Evolutionary conservation across 2,113 vertebrate genomes (phyloP).

Genomic region (Isichthys henryi): DNA sequence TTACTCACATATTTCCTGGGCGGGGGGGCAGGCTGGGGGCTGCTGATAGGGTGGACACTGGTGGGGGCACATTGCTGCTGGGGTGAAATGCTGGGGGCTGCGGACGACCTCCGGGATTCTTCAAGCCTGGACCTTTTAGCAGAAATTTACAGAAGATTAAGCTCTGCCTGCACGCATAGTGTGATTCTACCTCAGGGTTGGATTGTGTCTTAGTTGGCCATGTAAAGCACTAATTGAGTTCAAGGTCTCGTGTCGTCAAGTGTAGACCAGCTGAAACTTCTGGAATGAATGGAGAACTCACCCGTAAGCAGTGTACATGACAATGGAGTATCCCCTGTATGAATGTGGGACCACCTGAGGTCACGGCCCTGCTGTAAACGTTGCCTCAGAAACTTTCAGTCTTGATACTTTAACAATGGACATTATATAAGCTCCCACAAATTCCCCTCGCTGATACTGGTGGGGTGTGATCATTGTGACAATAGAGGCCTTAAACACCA

Average conservation of each 20-base stretch:
- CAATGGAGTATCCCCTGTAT: not conserved
- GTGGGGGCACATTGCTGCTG: conserved; percentile 32
- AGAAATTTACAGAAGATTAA: conserved; percentile 12
- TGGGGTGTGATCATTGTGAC: not conserved
- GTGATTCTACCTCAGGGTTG: no score
- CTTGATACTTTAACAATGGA: not conserved
- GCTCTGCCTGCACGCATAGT: not conserved
- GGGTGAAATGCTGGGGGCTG: conserved; percentile 39
- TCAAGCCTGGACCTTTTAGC: conserved; percentile 36
- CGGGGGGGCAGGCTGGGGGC: conserved; percentile 74
- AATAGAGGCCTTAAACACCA: not conserved
- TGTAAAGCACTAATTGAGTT: not conserved
- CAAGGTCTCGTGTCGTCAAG: not conserved
- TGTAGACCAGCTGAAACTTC: not conserved
- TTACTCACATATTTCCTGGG: conserved; percentile 51
- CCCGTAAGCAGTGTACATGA: not conserved
- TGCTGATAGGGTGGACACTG: conserved; percentile 35
- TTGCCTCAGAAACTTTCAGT: not conserved
- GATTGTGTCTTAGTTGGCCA: not conserved
- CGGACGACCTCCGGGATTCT: conserved; percentile 30
- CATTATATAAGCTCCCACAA: not conserved
- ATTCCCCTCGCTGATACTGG: not conserved
- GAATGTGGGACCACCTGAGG: not conserved
- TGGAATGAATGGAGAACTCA: not conserved
- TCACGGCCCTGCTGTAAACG: not conserved